Percentiles rank a stretch among this genome's conserved stretches.
Conservation (phyloP, 1,140 invertebrate genomes). For the Mamestra configurata region DNA sequence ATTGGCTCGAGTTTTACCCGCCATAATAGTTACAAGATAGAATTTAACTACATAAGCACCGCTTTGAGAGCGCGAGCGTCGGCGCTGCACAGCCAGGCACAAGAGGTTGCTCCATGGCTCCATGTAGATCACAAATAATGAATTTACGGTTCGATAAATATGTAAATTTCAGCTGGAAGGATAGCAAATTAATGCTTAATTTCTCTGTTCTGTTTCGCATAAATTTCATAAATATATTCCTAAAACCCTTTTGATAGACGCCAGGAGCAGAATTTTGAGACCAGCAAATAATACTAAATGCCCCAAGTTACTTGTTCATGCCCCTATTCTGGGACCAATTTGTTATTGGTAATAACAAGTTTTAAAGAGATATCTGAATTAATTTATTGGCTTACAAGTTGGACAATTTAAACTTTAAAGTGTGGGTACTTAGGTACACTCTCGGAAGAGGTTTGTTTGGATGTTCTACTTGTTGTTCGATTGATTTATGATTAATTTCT, state of each 20-base stretch:
- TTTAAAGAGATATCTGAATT: conserved; percentile 49
- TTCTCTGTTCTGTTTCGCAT: conserved; percentile 72
- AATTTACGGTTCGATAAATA: conserved; percentile 76
- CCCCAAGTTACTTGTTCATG: conserved; percentile 60
- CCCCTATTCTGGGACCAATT: conserved; percentile 55
- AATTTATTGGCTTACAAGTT: conserved; percentile 54
- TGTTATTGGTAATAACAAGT: conserved; percentile 54
- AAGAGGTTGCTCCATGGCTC: conserved; percentile 53
- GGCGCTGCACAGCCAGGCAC: background rate
- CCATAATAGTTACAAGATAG: conserved; percentile 11
- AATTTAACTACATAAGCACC: conserved; percentile 41
- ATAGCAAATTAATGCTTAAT: conserved; percentile 79
- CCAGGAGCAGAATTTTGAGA: conserved; percentile 61
- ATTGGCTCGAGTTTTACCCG: background rate
- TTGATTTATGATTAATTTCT: conserved; percentile 42
- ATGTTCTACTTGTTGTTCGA: conserved; percentile 18
- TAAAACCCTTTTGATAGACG: conserved; percentile 69
- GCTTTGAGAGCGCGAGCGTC: conserved; percentile 18
- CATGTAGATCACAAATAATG: conserved; percentile 68
- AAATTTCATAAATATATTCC: conserved; percentile 75
- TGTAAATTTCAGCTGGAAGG: conserved; percentile 74
- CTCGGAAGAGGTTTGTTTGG: conserved; percentile 18
- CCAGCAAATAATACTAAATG: conserved; percentile 65
- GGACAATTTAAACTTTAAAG: conserved; percentile 36
- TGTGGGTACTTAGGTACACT: background rate